A percentile compares a stretch with the other conserved stretches of the same genome.
Conservation (phyloP, 2,797 vertebrate genomes). For the Spinus olivaceus region DNA sequence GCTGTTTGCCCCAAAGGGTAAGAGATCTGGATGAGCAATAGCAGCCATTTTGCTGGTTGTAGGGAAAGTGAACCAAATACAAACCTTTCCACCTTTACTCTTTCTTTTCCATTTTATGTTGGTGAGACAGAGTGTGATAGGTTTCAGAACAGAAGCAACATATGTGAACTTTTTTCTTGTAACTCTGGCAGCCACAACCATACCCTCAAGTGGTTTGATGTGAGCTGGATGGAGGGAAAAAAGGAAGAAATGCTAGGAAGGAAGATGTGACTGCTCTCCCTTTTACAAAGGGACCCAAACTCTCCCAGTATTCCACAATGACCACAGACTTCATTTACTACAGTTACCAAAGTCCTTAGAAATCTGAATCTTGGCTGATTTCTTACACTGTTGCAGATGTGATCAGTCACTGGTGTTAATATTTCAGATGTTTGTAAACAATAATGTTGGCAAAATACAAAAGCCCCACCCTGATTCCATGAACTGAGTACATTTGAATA, state of each 20-base stretch:
- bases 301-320: neutral
- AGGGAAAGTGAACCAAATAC: neutral
- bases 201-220: neutral
- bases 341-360: neutral
- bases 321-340: neutral
- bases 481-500: neutral
- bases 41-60: neutral
- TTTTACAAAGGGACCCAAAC: neutral
- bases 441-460: neutral
- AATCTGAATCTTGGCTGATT: neutral
- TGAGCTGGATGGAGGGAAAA: neutral
- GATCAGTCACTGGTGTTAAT: neutral
- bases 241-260: neutral
- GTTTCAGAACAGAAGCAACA: neutral
- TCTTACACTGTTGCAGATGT: neutral
- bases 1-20: neutral
- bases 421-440: neutral
- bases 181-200: neutral
- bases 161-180: fast-evolving
- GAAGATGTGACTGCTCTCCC: neutral
- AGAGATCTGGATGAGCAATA: neutral
- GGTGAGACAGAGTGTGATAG: neutral
- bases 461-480: neutral
- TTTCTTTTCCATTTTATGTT: neutral
- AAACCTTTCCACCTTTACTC: neutral